phyloP scores from a whole-genome alignment of 2,888 invertebrate species.

The Drosophila incognita region DNA sequence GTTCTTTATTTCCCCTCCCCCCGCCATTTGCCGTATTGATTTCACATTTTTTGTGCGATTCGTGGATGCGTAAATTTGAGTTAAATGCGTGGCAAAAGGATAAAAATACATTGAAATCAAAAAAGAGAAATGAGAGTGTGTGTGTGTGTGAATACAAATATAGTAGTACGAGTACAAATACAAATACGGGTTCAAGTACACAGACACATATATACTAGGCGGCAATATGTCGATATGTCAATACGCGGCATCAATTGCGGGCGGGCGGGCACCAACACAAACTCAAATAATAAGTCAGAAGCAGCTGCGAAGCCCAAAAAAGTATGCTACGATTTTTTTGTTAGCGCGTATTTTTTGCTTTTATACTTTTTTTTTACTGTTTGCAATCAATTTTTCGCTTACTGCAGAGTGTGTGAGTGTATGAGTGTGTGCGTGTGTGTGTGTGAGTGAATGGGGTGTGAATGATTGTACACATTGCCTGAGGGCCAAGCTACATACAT shows the following conservation, averaged over 20 bases:
- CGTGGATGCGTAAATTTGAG: constrained; percentile 34
- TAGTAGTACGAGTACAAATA: constrained; percentile 14
- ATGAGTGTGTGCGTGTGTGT: constrained; percentile 8
- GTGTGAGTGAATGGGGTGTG: constrained; percentile 11
- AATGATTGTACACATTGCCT: constrained; percentile 37
- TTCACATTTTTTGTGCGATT: constrained; percentile 6
- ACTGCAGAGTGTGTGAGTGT: constrained; percentile 29
- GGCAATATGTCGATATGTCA: constrained; percentile 27
- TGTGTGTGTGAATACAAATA: constrained; percentile 12
- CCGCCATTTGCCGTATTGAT: background rate
- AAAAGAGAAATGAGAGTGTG: constrained; percentile 11
- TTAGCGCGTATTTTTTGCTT: constrained; percentile 1
- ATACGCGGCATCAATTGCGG: constrained; percentile 40
- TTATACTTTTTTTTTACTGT: constrained; percentile 58
- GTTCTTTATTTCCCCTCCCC: background rate
- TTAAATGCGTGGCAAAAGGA: constrained; percentile 31
- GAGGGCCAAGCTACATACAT: constrained; percentile 26
- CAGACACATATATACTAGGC: constrained; percentile 4
- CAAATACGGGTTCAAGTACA: constrained; percentile 14
- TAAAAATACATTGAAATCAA: constrained; percentile 7
- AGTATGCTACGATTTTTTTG: constrained; percentile 70
- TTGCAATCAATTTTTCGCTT: constrained; percentile 60
- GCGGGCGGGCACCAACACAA: constrained; percentile 33
- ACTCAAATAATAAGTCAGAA: constrained; percentile 40
- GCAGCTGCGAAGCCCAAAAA: constrained; percentile 73